phyloP scores from a whole-genome alignment of 2,888 invertebrate genomes.

The Hyposoter dolosus region DNA sequence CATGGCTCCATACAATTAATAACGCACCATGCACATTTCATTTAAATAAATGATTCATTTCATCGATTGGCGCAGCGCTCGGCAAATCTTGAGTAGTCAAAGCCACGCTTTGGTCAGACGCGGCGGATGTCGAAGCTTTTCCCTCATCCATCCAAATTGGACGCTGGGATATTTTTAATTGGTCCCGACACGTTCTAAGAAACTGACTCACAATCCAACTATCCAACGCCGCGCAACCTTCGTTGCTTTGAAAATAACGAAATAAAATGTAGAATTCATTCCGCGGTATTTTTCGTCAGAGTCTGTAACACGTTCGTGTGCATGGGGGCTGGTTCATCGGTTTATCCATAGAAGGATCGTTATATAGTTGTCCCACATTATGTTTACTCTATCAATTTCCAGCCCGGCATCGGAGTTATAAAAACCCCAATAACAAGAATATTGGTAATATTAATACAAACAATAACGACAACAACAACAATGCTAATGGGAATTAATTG shows the following conservation, averaged over 20 bases:
- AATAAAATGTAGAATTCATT: slow-evolving; percentile 8
- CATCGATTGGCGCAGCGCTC: neutral
- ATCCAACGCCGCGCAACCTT: neutral
- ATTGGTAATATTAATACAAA: neutral
- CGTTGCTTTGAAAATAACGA: neutral
- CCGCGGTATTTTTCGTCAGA: neutral
- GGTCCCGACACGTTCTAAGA: slow-evolving; percentile 41
- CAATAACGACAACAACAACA: neutral
- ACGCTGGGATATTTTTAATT: slow-evolving; percentile 54
- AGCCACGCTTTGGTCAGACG: slow-evolving; percentile 37
- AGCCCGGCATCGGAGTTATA: neutral
- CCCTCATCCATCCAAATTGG: neutral
- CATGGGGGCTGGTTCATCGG: slow-evolving; percentile 37
- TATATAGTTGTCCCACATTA: slow-evolving; percentile 3
- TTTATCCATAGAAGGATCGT: slow-evolving; percentile 33
- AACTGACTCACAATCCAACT: neutral
- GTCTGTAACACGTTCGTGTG: slow-evolving; percentile 7
- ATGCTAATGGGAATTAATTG: too few species aligned
- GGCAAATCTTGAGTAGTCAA: neutral
- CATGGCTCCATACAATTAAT: too few species aligned
- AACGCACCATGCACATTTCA: too few species aligned
- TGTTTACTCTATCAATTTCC: slow-evolving; percentile 12
- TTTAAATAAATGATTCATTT: too few species aligned
- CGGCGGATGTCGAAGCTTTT: neutral
- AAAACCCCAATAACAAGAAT: too few species aligned